phyloP scores from a whole-genome alignment of 1,140 invertebrate genomes.

The Drosophila repletoides region DNA sequence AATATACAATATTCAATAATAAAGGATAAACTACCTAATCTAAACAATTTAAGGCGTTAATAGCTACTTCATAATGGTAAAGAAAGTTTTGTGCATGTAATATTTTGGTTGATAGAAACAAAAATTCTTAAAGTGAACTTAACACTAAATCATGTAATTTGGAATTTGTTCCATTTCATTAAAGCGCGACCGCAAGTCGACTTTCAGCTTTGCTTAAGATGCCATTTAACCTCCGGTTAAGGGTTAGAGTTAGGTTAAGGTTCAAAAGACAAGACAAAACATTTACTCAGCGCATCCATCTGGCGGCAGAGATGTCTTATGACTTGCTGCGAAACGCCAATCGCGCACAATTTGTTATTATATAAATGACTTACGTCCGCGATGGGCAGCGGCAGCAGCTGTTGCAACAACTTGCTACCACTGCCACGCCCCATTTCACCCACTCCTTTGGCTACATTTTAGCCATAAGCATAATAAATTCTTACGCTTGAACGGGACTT shows the following conservation, averaged over 20 bases:
- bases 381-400: constrained; percentile 55
- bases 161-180: constrained; percentile 26
- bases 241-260: constrained; percentile 34
- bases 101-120: too few relatives aligned
- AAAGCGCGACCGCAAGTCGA: constrained; percentile 37
- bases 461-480: constrained; percentile 81
- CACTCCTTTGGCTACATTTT: constrained; percentile 18
- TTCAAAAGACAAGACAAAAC: constrained; percentile 66
- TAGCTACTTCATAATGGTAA: too few relatives aligned
- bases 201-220: constrained; percentile 44
- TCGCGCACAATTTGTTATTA: constrained; percentile 80
- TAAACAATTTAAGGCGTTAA: too few relatives aligned
- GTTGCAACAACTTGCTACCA: constrained; percentile 46
- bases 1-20: too few relatives aligned
- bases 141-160: constrained; percentile 5
- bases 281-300: constrained; percentile 61
- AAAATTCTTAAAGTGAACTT: too few relatives aligned
- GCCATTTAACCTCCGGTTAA: constrained; percentile 56
- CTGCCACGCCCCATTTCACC: constrained; percentile 3
- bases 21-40: too few relatives aligned
- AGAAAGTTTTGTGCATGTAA: too few relatives aligned
- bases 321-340: constrained; percentile 59
- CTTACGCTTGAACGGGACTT: constrained; percentile 73
- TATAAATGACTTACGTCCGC: constrained; percentile 80
- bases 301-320: constrained; percentile 48